Evolutionary conservation across 2,797 vertebrate genomes (phyloP).

Genomic region (Oceanodroma leucorhoa): DNA sequence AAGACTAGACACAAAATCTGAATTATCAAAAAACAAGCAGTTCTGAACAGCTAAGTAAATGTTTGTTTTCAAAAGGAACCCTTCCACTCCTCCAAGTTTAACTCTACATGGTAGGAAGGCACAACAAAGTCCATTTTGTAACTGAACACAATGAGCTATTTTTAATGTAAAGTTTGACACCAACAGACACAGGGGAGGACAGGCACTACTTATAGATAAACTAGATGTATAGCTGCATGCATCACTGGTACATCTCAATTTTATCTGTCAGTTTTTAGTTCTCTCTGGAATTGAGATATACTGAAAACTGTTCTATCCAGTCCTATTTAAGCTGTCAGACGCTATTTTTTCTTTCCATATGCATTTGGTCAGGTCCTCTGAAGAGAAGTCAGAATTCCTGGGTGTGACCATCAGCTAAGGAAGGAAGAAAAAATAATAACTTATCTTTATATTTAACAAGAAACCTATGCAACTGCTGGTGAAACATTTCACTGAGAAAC

Average conservation of each 20-base stretch:
- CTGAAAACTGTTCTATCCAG: background rate
- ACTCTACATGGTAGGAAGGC: background rate
- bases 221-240: background rate
- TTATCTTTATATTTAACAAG: background rate
- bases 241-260: background rate
- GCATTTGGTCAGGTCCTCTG: background rate
- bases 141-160: background rate
- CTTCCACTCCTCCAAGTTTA: background rate
- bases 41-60: background rate
- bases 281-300: background rate
- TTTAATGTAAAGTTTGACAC: background rate
- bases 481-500: background rate
- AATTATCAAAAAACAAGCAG: background rate
- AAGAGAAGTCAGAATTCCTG: background rate
- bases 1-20: background rate
- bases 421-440: background rate
- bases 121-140: background rate
- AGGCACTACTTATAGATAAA: background rate
- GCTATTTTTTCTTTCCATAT: background rate
- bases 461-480: background rate
- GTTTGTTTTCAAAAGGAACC: background rate
- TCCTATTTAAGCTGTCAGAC: background rate
- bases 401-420: background rate
- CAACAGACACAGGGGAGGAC: background rate
- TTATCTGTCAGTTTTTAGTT: background rate